Evolutionary conservation across 2,113 vertebrate species (phyloP).

Genomic region (Acanthochromis polyacanthus): DNA sequence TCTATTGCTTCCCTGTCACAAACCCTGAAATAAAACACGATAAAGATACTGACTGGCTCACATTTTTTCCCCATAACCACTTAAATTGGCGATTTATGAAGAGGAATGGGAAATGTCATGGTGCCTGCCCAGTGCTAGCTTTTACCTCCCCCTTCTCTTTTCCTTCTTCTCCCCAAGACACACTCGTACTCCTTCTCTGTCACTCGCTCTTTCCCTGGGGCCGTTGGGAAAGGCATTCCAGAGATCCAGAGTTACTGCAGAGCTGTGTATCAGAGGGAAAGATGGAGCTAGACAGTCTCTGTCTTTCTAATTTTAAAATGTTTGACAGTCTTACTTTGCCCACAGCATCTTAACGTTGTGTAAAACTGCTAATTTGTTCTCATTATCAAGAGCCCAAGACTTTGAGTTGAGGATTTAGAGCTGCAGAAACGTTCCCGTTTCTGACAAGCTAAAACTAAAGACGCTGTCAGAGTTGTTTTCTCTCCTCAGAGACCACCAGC

Average conservation of each 20-base stretch:
- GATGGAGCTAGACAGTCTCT: constrained; percentile 18
- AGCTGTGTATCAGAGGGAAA: constrained; percentile 51
- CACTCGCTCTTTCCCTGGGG: constrained; percentile 71
- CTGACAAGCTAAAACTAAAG: constrained; percentile 44
- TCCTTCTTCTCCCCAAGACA: constrained; percentile 37
- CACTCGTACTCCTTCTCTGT: constrained; percentile 61
- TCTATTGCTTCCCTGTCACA: constrained; percentile 34
- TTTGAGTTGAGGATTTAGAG: constrained; percentile 47
- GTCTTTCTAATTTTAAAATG: constrained; percentile 41
- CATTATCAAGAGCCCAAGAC: constrained; percentile 47
- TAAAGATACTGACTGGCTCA: constrained; percentile 43
- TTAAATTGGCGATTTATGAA: constrained; percentile 76
- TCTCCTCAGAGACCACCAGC: constrained; percentile 52
- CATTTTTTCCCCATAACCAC: constrained; percentile 66
- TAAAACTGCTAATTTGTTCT: constrained; percentile 66
- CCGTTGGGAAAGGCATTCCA: constrained; percentile 76
- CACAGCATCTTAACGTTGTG: constrained; percentile 45
- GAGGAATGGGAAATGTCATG: constrained; percentile 80
- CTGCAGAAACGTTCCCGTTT: constrained; percentile 36
- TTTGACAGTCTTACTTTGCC: constrained; percentile 35
- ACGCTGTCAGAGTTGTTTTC: constrained; percentile 40
- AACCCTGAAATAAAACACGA: constrained; percentile 56
- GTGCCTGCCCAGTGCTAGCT: constrained; percentile 48
- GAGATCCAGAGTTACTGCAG: constrained; percentile 64
- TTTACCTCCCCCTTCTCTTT: constrained; percentile 22